Evolutionary conservation across 2,113 vertebrate genomes (phyloP).

Genomic region (Penelope pileata): DNA sequence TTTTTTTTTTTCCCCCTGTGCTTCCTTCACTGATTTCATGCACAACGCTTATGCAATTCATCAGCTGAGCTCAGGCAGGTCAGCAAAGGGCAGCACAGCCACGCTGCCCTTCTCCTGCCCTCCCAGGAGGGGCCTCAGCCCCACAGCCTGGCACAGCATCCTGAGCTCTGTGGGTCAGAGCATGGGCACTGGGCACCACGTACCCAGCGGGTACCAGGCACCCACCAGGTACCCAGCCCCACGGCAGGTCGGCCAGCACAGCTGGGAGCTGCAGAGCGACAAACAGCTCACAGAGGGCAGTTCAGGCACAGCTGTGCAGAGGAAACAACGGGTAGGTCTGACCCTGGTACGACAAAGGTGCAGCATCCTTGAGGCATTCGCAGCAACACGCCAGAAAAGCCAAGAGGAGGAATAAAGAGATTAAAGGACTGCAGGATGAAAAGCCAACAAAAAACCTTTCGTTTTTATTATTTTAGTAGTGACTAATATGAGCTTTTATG

Average conservation of each 20-base stretch:
- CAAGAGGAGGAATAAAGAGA: not conserved
- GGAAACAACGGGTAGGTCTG: not conserved
- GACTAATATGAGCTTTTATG: not conserved
- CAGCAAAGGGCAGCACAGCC: not conserved
- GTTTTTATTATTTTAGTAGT: not conserved
- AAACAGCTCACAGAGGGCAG: rapidly evolving
- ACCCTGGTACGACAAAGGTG: not conserved
- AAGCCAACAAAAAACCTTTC: not conserved
- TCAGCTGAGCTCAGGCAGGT: not conserved
- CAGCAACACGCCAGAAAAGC: not conserved
- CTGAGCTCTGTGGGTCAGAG: not conserved
- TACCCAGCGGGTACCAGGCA: not conserved
- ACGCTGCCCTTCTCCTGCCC: not conserved
- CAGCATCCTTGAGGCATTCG: not conserved
- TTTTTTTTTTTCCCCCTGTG: not conserved
- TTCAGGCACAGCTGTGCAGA: rapidly evolving
- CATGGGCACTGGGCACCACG: not conserved
- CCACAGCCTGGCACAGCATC: not conserved
- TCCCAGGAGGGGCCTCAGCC: not conserved
- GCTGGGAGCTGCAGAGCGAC: not conserved
- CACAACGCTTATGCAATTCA: not conserved
- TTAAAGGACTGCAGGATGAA: not conserved
- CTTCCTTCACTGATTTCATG: not conserved
- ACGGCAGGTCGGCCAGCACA: not conserved
- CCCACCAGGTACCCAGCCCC: not conserved